Evolutionary conservation across 1,140 invertebrate species (phyloP).

Genomic region (Nylanderia fulva): DNA sequence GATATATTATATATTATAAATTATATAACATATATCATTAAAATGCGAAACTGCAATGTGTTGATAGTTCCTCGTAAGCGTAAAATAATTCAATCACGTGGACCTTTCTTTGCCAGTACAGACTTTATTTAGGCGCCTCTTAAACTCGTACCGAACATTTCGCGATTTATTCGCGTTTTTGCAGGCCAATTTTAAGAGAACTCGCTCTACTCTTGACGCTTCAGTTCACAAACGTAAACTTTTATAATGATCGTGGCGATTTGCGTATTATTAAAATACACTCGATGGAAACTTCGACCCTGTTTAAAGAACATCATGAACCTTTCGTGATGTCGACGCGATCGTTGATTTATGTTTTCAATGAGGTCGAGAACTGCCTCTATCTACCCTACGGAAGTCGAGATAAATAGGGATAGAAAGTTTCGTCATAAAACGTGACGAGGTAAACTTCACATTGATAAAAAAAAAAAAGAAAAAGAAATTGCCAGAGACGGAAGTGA

Average conservation of each 20-base stretch:
- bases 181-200: background rate
- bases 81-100: background rate
- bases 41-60: background rate
- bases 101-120: background rate
- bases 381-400: background rate
- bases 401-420: conserved; percentile 23
- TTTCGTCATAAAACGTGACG: conserved; percentile 29
- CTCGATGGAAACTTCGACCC: background rate
- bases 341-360: conserved; percentile 47
- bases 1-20: too few relatives aligned
- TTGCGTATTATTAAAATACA: conserved; percentile 22
- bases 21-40: background rate
- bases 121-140: background rate
- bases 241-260: background rate
- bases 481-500: conserved; percentile 4
- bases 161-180: background rate
- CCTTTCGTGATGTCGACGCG: background rate
- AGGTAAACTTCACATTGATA: conserved; percentile 17
- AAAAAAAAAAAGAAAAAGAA: conserved; percentile 2
- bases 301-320: background rate
- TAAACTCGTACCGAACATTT: background rate
- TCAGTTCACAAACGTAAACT: conserved; percentile 1
- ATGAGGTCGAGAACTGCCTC: background rate
- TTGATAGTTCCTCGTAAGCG: background rate
- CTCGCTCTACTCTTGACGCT: background rate